Base-by-base conservation (phyloP, 2,797 vertebrate genomes). In the Dendrocincla tyrannina region DNA sequence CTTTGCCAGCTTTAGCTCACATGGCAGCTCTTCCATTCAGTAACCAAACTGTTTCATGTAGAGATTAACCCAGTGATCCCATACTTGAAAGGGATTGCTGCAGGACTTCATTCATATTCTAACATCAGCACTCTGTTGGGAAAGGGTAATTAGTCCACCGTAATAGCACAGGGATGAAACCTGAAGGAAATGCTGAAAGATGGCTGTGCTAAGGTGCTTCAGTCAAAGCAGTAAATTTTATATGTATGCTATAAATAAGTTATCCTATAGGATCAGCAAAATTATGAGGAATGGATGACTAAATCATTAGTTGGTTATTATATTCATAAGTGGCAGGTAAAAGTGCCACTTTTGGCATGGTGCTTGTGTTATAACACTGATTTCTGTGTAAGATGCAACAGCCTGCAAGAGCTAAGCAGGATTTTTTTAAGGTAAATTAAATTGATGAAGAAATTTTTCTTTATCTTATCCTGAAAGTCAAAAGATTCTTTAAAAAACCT, bases 61-160 rank as follows among this genome's bases (percentile, higher is more conserved):
- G 87, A 97, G 96, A 98, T 98, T 98, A 98, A 97, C 95, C 96
- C 90, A 88, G 80, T 75, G 95, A 98, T 97, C 97, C 86, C 75
- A 24, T 37, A 96, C 97, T 97, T 97, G 93, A 98, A 98, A 98
- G 91, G 39, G 93, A 97, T 95, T 32, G 86, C 95, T 94, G 59
- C 75, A 91, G 89, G 95, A 97, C 93, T 96, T 98, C 72, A 97
- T 97, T 97, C 95, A 91, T 91, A 96, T 97, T 94, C 95, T 93
- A 92, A 55, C 28, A 78, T 77, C 69, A 70, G 46, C 64, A 88
- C 77, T 96, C 96, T 92, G 49, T 42, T 69, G 91, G 95, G 94
- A 96, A 95, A 96, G 77, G 23, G 82, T 88, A 95, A 89, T 94
- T 95, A 97, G 96, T 96, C 91, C 94, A 88, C 93, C 88, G 78